These are phyloP conservation scores for Hoplodrina blanda DNA, from an alignment of 2,888 invertebrate species.

Conservation along the genomic window DNA sequence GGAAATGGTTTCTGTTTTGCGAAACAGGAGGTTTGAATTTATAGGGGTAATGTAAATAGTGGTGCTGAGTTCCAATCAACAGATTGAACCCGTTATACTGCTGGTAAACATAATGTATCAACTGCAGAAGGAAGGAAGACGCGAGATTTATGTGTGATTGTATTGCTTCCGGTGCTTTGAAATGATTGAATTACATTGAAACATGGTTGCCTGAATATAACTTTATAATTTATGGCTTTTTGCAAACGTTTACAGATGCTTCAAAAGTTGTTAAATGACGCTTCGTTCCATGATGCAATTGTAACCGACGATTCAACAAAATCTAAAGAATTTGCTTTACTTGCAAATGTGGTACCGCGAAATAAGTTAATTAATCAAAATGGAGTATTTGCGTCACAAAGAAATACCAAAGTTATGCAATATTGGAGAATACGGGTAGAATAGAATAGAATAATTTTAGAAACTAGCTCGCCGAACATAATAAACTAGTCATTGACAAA, in stretches of 20 bases:
- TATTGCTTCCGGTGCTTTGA: slow-evolving; percentile 62
- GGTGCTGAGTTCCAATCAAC: slow-evolving; percentile 78
- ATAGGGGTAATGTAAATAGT: slow-evolving; percentile 80
- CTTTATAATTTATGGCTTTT: slow-evolving; percentile 32
- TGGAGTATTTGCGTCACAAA: slow-evolving; percentile 36
- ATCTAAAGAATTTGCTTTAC: slow-evolving; percentile 23
- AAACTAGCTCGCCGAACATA: background rate
- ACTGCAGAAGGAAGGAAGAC: slow-evolving; percentile 49
- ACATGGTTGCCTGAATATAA: slow-evolving; percentile 30
- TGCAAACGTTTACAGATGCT: slow-evolving; percentile 13
- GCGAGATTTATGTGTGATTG: slow-evolving; percentile 62
- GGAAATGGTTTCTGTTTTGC: slow-evolving; percentile 82
- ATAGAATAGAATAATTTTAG: slow-evolving; percentile 13
- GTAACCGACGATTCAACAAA: slow-evolving; percentile 1
- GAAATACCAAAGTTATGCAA: slow-evolving; percentile 41
- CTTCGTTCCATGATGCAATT: slow-evolving; percentile 1
- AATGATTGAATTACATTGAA: slow-evolving; percentile 58
- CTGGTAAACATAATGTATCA: slow-evolving; percentile 67
- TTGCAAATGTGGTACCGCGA: slow-evolving; percentile 18
- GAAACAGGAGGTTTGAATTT: slow-evolving; percentile 81
- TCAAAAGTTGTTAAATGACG: background rate
- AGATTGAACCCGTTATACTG: slow-evolving; percentile 73
- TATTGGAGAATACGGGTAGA: slow-evolving; percentile 31
- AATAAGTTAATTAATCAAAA: slow-evolving; percentile 34
- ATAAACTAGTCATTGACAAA: slow-evolving; percentile 11